Evolutionary conservation across 1,140 invertebrate genomes (phyloP).

Genomic region (Leptinotarsa defecta): DNA sequence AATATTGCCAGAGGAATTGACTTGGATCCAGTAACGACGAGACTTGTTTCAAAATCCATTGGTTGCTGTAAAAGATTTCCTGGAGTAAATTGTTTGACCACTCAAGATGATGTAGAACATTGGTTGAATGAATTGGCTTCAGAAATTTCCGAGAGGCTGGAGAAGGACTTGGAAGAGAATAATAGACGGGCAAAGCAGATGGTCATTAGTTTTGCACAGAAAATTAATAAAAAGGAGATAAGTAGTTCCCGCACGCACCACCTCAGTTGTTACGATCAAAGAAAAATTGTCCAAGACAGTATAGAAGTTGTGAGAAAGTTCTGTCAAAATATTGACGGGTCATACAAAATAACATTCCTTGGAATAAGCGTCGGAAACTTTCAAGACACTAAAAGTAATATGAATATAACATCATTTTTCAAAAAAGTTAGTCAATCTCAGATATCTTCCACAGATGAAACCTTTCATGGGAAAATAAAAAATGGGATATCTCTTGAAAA

Average conservation of each 20-base stretch:
- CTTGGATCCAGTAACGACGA: conserved; percentile 78
- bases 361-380: conserved; percentile 82
- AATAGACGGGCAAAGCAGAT: conserved; percentile 70
- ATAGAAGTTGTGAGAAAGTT: conserved; percentile 66
- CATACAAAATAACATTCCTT: conserved; percentile 65
- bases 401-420: conserved; percentile 66
- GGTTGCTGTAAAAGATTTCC: conserved; percentile 94
- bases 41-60: conserved; percentile 90
- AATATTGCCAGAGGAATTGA: conserved; percentile 88
- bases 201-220: conserved; percentile 64
- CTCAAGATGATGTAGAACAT: conserved; percentile 72
- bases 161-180: conserved; percentile 76
- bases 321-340: conserved; percentile 55
- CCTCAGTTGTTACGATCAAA: conserved; percentile 63
- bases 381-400: conserved; percentile 60
- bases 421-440: conserved; percentile 41
- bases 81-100: conserved; percentile 77
- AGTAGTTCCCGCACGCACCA: conserved; percentile 65
- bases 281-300: conserved; percentile 64
- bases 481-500: too few relatives aligned
- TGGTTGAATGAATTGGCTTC: conserved; percentile 81
- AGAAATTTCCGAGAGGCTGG: conserved; percentile 85
- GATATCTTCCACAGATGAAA: conserved; percentile 5
- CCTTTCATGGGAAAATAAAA: background rate
- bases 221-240: conserved; percentile 62